Percentiles rank a stretch among this genome's conserved stretches.
Evolutionary conservation across 2,113 vertebrate genomes (phyloP).

Genomic region (Orientallactaga bullata): DNA sequence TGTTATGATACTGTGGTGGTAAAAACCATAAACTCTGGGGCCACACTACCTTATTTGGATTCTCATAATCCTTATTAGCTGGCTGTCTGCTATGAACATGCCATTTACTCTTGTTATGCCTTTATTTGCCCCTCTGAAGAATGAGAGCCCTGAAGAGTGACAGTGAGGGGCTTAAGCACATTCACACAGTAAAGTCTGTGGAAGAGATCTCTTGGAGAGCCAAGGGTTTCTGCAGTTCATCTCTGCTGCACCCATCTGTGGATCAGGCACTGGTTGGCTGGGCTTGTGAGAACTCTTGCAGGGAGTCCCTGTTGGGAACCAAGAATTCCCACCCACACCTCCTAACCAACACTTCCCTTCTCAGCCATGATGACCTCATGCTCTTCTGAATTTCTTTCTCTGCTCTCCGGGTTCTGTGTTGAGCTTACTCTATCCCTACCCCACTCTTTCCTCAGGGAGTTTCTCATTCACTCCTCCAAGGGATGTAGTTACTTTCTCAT

Average conservation of each 20-base stretch:
- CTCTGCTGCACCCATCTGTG: neutral
- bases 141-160: too few relatives aligned
- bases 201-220: neutral
- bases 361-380: neutral
- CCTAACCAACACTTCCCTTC: neutral
- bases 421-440: neutral
- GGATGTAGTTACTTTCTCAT: too few relatives aligned
- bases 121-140: neutral
- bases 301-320: neutral
- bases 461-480: neutral
- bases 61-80: neutral
- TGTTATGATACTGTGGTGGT: neutral
- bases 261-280: neutral
- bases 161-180: neutral
- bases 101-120: neutral
- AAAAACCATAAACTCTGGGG: neutral
- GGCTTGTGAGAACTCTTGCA: neutral
- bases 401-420: neutral
- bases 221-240: neutral
- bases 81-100: neutral
- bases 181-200: neutral
- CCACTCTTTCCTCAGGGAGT: neutral
- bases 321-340: rapidly evolving
- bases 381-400: neutral
- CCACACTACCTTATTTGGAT: neutral